Percentiles rank a stretch among this genome's conserved stretches.
phyloP scores from a whole-genome alignment of 2,113 vertebrate species.

The Motacilla alba region DNA sequence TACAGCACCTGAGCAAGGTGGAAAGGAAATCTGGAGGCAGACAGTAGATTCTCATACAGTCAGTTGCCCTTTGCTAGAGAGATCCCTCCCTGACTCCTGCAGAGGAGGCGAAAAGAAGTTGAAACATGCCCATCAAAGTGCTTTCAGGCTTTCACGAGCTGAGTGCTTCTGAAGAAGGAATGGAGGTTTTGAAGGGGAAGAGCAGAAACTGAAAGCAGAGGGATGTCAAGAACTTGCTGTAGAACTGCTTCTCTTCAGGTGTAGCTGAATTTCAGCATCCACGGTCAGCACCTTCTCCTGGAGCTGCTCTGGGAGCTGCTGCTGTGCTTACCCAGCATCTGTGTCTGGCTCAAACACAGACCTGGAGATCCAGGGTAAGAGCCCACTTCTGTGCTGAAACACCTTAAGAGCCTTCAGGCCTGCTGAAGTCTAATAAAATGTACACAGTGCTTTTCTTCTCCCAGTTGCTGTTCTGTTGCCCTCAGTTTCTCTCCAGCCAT shows the following conservation, averaged over 20 bases:
- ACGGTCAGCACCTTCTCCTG: not conserved
- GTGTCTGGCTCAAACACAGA: not conserved
- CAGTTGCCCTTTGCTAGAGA: not conserved
- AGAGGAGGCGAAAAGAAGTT: not conserved
- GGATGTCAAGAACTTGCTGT: not conserved
- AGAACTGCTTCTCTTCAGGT: not conserved
- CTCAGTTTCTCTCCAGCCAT: not conserved
- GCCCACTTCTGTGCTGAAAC: not conserved
- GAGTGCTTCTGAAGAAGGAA: not conserved
- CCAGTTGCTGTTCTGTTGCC: not conserved
- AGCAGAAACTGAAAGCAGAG: not conserved
- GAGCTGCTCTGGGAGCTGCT: not conserved
- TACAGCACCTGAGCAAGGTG: not conserved
- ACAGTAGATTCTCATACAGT: not conserved
- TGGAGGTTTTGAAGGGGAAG: not conserved
- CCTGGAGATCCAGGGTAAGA: no score
- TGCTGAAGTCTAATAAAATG: not conserved
- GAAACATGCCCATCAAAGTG: not conserved
- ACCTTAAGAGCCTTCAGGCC: not conserved
- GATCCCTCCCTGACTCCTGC: not conserved
- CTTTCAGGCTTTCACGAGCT: not conserved
- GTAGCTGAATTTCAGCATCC: not conserved
- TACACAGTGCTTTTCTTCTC: accelerated
- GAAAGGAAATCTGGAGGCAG: not conserved
- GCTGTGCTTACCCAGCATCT: accelerated